Evolutionary conservation across 2,797 vertebrate genomes (phyloP).

Genomic region (Lepilemur ruficaudatus): DNA sequence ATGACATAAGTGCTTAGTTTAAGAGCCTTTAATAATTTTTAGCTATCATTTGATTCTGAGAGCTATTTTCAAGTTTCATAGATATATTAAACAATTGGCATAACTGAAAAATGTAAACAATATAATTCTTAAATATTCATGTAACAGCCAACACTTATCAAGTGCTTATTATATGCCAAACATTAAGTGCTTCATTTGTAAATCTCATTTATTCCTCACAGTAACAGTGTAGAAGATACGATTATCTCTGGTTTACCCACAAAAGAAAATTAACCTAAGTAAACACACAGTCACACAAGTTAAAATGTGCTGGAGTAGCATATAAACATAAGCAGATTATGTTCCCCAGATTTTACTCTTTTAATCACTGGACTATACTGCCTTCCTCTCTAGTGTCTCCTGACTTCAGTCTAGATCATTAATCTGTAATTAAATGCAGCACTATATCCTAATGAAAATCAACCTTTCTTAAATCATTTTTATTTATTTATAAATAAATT

Average conservation of each 20-base stretch:
- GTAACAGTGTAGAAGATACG: background rate
- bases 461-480: slow-evolving; percentile 57
- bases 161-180: background rate
- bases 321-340: background rate
- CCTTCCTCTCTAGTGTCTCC: background rate
- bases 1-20: background rate
- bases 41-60: slow-evolving; percentile 7
- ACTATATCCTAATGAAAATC: slow-evolving; percentile 59
- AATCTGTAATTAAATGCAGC: slow-evolving; percentile 60
- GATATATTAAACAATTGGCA: background rate
- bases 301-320: background rate
- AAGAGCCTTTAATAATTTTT: background rate
- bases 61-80: background rate
- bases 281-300: background rate
- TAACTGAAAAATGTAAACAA: slow-evolving; percentile 11
- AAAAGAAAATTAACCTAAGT: slow-evolving; percentile 21
- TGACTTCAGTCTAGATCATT: background rate
- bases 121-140: slow-evolving; percentile 33
- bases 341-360: background rate
- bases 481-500: slow-evolving; percentile 24
- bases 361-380: background rate
- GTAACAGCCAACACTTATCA: background rate
- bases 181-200: background rate
- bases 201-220: slow-evolving; percentile 23
- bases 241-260: background rate